Evolutionary conservation across 1,140 invertebrate genomes (phyloP), one percentile per base, ranked within the genome.

Genomic region (Heliothis subflexa): DNA sequence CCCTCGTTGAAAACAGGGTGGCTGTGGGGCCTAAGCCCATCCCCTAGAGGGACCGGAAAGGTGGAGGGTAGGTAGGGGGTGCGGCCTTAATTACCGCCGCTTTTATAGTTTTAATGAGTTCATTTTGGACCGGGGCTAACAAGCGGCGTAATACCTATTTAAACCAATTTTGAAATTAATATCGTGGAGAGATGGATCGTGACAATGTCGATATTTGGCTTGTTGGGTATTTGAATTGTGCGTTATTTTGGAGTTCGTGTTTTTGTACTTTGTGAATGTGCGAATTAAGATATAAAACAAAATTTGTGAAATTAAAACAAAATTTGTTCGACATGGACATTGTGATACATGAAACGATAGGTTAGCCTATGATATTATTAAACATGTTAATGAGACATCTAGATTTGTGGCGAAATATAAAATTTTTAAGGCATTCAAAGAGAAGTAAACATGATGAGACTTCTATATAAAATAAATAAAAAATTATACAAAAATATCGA

Each of bases 21-120:
- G 64, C 59, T 71, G 77, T 71, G 78, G 68, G 49, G 68, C 70
- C 66, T 80, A 78, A 79, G 70, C 74, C 78, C 81, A 73, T 50
- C 85, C 86, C 83, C 80, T 82, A 47, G 14, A 59, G 55, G 78
- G 83, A 57, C 74, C 71, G 83, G 83, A 79, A 74, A 80, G 78
- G 84, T 80, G 62, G 50, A 14, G 62, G 57, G 21, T 52, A 25
- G 33, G 40, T 5, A 81, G 86, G 86, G 88, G 86, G 83, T 81
- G 82, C 76, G 88, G 91, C 86, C 91, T 94, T 94, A 94, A 94
- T 94, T 93, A 94, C 91, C 91, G 85, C 88, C 84, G 93, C 91
- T 93, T 94, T 94, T 94, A 94, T 94, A 94, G 92, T 94, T 94
- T 93, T 93, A 94, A 94, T 94, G 93, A 93, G 91, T 93, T 93